Percentiles rank a stretch among this genome's conserved stretches.
phyloP scores from a whole-genome alignment of 2,113 vertebrate species.

The Parus major region DNA sequence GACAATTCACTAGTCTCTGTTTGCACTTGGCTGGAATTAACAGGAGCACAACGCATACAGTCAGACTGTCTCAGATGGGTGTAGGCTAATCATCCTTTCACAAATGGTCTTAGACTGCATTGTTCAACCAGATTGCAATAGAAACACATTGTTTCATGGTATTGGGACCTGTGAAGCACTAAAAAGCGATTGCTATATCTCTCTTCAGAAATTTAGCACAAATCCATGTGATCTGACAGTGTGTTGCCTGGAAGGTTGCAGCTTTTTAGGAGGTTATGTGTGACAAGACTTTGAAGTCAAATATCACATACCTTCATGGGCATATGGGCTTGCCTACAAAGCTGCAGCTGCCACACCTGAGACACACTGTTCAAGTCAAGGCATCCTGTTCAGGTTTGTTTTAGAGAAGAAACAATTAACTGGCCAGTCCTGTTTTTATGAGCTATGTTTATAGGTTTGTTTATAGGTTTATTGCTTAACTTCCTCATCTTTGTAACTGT shows the following conservation, averaged over 20 bases:
- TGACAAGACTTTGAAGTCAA: background rate
- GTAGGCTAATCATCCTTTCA: background rate
- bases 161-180: background rate
- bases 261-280: background rate
- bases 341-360: background rate
- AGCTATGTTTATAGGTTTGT: conserved; percentile 30
- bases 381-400: background rate
- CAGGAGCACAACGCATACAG: background rate
- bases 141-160: background rate
- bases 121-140: background rate
- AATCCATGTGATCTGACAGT: background rate
- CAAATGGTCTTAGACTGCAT: background rate
- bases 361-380: background rate
- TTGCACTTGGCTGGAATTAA: background rate
- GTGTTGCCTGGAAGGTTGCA: background rate
- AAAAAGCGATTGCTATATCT: background rate
- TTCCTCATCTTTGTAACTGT: background rate
- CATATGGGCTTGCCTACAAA: background rate
- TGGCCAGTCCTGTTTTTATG: background rate
- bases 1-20: background rate
- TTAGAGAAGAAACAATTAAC: background rate
- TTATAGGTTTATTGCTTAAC: conserved; percentile 24
- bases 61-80: background rate
- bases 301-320: background rate
- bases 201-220: background rate